Evolutionary conservation across 1,140 invertebrate genomes (phyloP), one percentile per base, ranked within the genome.

Genomic region (Drosophila orosa): DNA sequence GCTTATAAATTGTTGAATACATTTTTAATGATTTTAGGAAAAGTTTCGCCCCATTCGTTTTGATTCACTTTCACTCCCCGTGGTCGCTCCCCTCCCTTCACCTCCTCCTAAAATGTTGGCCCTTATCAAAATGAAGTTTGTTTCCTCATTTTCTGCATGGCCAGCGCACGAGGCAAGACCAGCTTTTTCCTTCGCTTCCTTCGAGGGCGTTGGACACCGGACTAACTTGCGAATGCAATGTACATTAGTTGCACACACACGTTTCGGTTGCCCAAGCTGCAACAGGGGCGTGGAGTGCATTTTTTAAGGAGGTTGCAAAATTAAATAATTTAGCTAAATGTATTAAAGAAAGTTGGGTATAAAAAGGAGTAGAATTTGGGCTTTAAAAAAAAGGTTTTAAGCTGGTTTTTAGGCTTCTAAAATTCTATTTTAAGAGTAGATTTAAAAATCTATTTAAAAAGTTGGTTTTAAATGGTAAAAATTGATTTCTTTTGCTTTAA

Each of bases 111-210:
- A 31, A 27, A 19, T 57, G 50, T 25, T 39, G 50, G 33, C 25
- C 19, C 59, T 57, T 62, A 62, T 62, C 59, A 39, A 29, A 57
- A 17, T 19, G n/a, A 62, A 62, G 59, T 62, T 62, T 57, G 27
- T 40, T 62, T 39, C 52, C 59, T 62, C 33, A 62, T 58, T 62
- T 62, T 62, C 27, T n/a, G 52, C 59, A 39, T 62, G 59, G 50
- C 52, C 52, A 58, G 59, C 33, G 59, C 33, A 39, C 58, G 15
- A 33, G 48, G 44, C 45, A 17, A 24, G 19, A 17, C 29, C 29
- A n/a, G n/a, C 15, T 15, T 60, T 55, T 25, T 8, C 29, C 22
- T 17, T 27, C n/a, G 48, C 19, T 17, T 25, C n/a, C n/a, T 61
- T 61, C 19, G 54, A 25, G 22, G 35, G 54, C 22, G 24, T 25